These are phyloP conservation scores for Drosophila gaucha DNA, from an alignment of 2,888 invertebrate genomes.

Conservation along the genomic window DNA sequence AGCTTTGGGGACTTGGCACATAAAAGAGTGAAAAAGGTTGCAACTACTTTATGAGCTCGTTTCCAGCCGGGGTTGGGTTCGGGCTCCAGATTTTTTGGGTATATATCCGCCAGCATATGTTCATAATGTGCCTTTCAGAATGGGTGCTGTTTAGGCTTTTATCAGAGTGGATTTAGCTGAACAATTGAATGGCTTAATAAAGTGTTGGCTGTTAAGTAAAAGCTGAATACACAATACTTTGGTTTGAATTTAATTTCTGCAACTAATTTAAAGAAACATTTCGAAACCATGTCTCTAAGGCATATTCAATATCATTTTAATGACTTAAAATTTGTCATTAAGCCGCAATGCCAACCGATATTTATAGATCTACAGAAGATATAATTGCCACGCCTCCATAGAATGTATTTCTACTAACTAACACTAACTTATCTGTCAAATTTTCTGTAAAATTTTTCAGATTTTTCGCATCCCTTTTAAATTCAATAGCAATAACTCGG, in stretches of 20 bases:
- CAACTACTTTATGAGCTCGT: conserved; percentile 45
- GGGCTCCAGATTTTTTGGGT: conserved; percentile 16
- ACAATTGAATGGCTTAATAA: conserved; percentile 36
- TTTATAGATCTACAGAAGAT: no score
- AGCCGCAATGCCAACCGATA: no score
- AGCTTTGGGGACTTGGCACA: conserved; percentile 36
- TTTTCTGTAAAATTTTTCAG: no score
- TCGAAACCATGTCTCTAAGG: no score
- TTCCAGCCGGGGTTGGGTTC: neutral
- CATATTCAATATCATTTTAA: no score
- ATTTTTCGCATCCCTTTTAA: no score
- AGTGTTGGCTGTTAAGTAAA: conserved; percentile 4
- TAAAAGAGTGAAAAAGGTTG: conserved; percentile 37
- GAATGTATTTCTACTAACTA: no score
- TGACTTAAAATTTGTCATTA: no score
- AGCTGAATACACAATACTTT: neutral
- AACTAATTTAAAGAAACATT: no score
- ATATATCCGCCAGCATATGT: conserved; percentile 50
- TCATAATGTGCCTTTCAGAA: conserved; percentile 48
- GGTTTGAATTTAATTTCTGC: neutral
- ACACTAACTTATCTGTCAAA: no score
- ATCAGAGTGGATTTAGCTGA: conserved; percentile 16
- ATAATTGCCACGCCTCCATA: no score
- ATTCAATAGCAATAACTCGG: no score
- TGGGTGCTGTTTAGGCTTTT: conserved; percentile 32